Evolutionary conservation across 1,140 invertebrate species (phyloP), one percentile per base, ranked within the genome.

Genomic region (Drosophila azteca): DNA sequence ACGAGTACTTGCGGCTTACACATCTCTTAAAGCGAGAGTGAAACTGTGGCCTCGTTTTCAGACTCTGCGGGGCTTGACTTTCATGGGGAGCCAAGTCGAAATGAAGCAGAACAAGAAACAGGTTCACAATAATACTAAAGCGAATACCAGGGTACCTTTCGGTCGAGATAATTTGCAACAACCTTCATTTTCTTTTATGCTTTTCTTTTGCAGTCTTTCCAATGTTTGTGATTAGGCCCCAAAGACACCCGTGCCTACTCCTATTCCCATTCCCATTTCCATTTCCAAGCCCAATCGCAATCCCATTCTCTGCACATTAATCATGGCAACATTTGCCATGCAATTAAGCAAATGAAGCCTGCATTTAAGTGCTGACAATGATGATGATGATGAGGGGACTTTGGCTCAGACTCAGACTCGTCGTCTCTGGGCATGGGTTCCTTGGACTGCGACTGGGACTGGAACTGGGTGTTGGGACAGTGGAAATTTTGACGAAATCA

Each of bases 301-400:
- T 61, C 77, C 77, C 77, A 85, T 77, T 85, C 74, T 61, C 77
- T 81, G 77, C 75, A 63, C 80, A 85, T 85, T 85, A 85, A 85
- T 85, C 82, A 85, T 72, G 74, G 63, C 74, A 78, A 71, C 82
- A 77, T 85, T 85, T 85, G 82, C 74, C 82, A 78, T 85, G 79
- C 82, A 85, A 85, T 85, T 85, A 85, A 85, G 74, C 82, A 85
- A 85, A 88, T 85, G 82, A 85, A 85, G 82, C 83, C 82, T 85
- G 83, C 83, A 78, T 85, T 85, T 87, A 87, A 78, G 82, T 85
- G 82, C 78, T 87, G 82, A 82, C 74, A 87, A 81, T 71, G 63
- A 52, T 66, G 69, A 64, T 74, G 68, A 73, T 45, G 71, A 75
- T 75, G 53, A 43, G 49, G 69, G 52, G 13, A 55, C 3, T 48